Evolutionary conservation across 1,140 invertebrate genomes (phyloP).

Genomic region (Dufourea novaeangliae): DNA sequence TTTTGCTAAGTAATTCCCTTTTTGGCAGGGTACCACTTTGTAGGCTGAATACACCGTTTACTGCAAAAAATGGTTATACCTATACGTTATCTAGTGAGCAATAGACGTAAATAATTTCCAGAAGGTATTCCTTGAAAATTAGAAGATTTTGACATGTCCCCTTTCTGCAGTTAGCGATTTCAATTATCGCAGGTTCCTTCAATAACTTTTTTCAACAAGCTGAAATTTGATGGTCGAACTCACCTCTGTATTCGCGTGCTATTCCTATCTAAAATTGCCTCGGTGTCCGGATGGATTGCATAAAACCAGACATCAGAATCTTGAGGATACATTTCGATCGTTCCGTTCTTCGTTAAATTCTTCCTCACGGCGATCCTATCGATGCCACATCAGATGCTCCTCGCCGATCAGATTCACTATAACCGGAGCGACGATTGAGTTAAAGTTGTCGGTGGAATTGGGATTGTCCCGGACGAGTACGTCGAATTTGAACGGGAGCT

Average conservation of each 20-base stretch:
- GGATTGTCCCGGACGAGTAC: slow-evolving; percentile 90
- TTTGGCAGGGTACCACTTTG: too few relatives aligned
- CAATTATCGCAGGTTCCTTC: too few relatives aligned
- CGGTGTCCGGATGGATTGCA: slow-evolving; percentile 89
- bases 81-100: too few relatives aligned
- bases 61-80: too few relatives aligned
- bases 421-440: slow-evolving; percentile 84
- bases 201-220: too few relatives aligned
- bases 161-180: too few relatives aligned
- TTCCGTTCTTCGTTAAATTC: slow-evolving; percentile 87
- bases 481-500: slow-evolving; percentile 88
- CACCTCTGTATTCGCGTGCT: slow-evolving; percentile 87
- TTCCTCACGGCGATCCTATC: slow-evolving; percentile 89
- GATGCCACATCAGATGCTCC: slow-evolving; percentile 88
- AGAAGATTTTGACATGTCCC: too few relatives aligned
- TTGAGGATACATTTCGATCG: slow-evolving; percentile 87
- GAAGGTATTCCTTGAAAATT: too few relatives aligned
- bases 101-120: too few relatives aligned
- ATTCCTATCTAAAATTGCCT: slow-evolving; percentile 88
- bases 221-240: slow-evolving; percentile 36
- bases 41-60: too few relatives aligned
- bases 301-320: slow-evolving; percentile 95
- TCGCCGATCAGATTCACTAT: slow-evolving; percentile 88
- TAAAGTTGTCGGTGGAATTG: slow-evolving; percentile 83
- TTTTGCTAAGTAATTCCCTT: too few relatives aligned